Percentiles rank a stretch among this genome's conserved stretches.
Evolutionary conservation across 2,888 invertebrate species (phyloP).

Genomic region (Hirtodrosophila confusa): DNA sequence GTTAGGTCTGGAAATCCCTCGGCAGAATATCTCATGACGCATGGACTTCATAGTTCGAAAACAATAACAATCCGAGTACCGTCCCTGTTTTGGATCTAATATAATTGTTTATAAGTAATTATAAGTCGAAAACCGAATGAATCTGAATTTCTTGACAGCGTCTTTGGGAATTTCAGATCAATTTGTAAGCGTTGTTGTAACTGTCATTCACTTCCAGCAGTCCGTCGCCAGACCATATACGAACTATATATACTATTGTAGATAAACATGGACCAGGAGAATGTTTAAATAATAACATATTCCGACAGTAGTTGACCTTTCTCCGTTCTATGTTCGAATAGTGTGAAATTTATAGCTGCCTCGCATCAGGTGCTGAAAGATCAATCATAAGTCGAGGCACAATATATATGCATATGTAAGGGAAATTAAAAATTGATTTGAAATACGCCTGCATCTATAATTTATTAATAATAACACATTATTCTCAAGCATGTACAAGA

Average conservation of each 20-base stretch:
- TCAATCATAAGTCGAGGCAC: constrained; percentile 49
- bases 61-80: not conserved
- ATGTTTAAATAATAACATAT: constrained; percentile 30
- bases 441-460: not conserved
- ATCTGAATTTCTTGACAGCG: not conserved
- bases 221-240: not conserved
- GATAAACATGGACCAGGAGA: constrained; percentile 29
- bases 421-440: constrained; percentile 2
- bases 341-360: constrained; percentile 46
- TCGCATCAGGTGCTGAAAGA: constrained; percentile 20
- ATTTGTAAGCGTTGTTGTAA: constrained; percentile 34
- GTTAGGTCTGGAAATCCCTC: constrained; percentile 54
- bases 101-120: not conserved
- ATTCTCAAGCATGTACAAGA: not conserved
- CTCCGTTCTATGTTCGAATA: constrained; percentile 29
- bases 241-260: not conserved
- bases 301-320: constrained; percentile 48
- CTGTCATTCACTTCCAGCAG: constrained; percentile 24
- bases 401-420: constrained; percentile 41
- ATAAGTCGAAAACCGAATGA: constrained; percentile 10
- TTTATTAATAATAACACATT: not conserved
- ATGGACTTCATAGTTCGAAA: constrained; percentile 7
- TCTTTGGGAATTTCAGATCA: constrained; percentile 23
- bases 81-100: too few relatives aligned
- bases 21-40: constrained; percentile 29